These are phyloP conservation scores for Scortum barcoo DNA, from an alignment of 2,113 vertebrate species.

Conservation along the genomic window DNA sequence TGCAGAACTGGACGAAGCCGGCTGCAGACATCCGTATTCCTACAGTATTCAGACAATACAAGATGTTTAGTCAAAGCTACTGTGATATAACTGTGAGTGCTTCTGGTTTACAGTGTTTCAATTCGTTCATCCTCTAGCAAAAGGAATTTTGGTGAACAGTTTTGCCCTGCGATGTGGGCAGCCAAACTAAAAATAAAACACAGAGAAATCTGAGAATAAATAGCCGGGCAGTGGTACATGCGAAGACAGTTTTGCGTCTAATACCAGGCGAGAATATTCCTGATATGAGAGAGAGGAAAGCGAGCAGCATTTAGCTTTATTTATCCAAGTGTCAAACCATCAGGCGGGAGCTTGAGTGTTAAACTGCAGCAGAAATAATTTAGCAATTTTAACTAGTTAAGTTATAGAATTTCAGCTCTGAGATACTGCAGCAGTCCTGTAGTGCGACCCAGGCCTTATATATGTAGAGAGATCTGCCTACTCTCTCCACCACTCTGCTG, in stretches of 20 bases:
- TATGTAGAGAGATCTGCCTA: not conserved
- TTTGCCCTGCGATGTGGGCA: conserved; percentile 30
- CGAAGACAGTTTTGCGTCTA: conserved; percentile 11
- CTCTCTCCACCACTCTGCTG: conserved; percentile 7
- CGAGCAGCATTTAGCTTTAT: not conserved
- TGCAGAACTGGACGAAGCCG: not conserved
- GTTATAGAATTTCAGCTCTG: too few species aligned
- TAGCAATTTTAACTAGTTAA: too few species aligned
- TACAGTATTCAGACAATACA: not conserved
- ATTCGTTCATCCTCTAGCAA: not conserved
- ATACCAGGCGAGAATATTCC: not conserved
- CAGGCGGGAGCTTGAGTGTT: too few species aligned
- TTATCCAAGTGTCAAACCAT: not conserved
- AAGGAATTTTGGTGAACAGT: conserved; percentile 15
- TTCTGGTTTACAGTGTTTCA: not conserved
- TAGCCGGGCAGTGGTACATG: not conserved
- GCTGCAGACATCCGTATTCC: not conserved
- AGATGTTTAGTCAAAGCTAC: not conserved
- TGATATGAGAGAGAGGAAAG: not conserved
- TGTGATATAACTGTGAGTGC: not conserved
- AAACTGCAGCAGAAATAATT: too few species aligned
- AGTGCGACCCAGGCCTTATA: not conserved
- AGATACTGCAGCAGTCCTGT: not conserved
- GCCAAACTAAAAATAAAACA: conserved; percentile 48
- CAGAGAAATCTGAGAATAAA: conserved; percentile 12